Evolutionary conservation across 2,113 vertebrate genomes (phyloP), one percentile per base, ranked within the genome.

Genomic region (Nerophis lumbriciformis): DNA sequence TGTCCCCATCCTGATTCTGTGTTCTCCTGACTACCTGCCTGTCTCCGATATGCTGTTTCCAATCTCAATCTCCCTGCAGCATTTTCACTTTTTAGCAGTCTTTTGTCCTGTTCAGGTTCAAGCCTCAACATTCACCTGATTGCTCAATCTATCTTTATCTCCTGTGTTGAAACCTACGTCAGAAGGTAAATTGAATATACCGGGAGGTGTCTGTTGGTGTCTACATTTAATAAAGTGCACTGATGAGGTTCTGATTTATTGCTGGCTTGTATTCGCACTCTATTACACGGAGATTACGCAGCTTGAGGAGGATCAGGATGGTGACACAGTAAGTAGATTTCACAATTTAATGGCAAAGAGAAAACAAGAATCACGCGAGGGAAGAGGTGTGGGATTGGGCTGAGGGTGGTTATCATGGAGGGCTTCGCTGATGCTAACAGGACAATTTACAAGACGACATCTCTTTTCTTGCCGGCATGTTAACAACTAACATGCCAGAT

Each of bases 181-280:
- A 91, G 86, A 86, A 76, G 73, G 84, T 89, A 89, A 91, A 91
- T 91, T 92, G 90, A 91, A 91, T 91, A 90, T 90, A 92, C 89
- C 88, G 88, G 88, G 85, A 88, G 86, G 88, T 91, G 90, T 90
- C 89, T 91, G 88, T 90, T 89, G 88, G 88, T 91, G 88, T 91
- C 88, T 91, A 91, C 91, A 90, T 90, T 90, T 90, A 90, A 91
- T 91, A 89, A 90, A 91, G 88, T 87, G 82, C 81, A 75, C 86
- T 92, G 90, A 92, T 89, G 88, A 92, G 88, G 84, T 88, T 86
- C 86, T 90, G 90, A 92, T 92, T 90, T 91, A 92, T 91, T 80
- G 85, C 80, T 72, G 77, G 75, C 83, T 88, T 88, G 88, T 90
- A 90, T 91, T 92, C 89, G 87, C 88, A 90, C 88, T 89, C 88